These are phyloP conservation scores for Syritta pipiens DNA, from an alignment of 2,888 invertebrate genomes.

Conservation along the genomic window DNA sequence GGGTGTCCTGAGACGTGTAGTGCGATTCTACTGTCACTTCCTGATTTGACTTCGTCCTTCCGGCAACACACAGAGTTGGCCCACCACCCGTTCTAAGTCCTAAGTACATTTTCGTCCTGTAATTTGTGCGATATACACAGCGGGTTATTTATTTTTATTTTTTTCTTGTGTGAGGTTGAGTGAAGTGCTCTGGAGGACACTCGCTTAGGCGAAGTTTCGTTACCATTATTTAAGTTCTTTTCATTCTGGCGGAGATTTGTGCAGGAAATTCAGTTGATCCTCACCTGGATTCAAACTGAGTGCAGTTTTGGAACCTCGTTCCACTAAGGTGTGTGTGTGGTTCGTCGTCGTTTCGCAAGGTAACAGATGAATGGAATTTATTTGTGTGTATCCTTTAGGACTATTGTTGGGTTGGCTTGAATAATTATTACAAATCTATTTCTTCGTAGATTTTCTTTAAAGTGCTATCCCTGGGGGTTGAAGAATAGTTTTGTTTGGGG, in stretches of 20 bases:
- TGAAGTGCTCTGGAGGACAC: constrained; percentile 43
- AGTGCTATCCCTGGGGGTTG: neutral
- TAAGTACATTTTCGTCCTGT: constrained; percentile 35
- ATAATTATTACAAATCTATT: constrained; percentile 52
- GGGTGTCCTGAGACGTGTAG: constrained; percentile 33
- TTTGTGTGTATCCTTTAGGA: constrained; percentile 27
- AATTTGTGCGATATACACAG: constrained; percentile 28
- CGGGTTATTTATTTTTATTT: too few relatives aligned
- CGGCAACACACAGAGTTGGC: neutral
- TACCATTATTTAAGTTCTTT: constrained; percentile 55
- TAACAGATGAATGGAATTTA: constrained; percentile 2
- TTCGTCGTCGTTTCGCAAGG: too few relatives aligned
- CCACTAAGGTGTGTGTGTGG: neutral
- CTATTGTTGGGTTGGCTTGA: constrained; percentile 37
- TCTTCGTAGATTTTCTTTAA: constrained; percentile 2
- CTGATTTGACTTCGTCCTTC: constrained; percentile 40
- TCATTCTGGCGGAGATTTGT: constrained; percentile 29
- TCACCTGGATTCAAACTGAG: constrained; percentile 34
- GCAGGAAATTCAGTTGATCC: constrained; percentile 11
- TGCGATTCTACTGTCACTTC: constrained; percentile 43
- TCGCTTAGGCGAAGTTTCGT: constrained; percentile 47
- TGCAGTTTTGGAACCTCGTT: constrained; percentile 1
- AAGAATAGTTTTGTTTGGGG: neutral
- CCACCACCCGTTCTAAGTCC: constrained; percentile 15
- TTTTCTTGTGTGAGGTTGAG: constrained; percentile 3